phyloP scores from a whole-genome alignment of 2,888 invertebrate species.

The Choreutis nemorana region DNA sequence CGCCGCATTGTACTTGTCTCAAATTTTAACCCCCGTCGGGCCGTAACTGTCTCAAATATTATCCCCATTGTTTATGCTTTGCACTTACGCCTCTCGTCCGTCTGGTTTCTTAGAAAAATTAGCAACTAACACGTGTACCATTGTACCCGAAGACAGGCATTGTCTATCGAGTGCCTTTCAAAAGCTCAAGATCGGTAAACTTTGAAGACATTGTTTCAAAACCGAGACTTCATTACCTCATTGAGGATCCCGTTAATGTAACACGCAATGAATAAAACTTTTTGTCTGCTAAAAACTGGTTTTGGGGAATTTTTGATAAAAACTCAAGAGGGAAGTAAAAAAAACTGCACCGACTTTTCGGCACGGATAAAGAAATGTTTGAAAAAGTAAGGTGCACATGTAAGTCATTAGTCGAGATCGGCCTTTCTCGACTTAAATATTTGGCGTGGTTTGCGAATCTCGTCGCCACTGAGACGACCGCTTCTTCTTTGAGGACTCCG shows the following conservation, averaged over 20 bases:
- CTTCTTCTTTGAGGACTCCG: constrained; percentile 29
- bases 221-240: too few species aligned
- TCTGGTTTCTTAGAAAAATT: constrained; percentile 33
- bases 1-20: constrained; percentile 36
- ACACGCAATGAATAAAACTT: too few species aligned
- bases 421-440: constrained; percentile 44
- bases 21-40: constrained; percentile 24
- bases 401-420: constrained; percentile 52
- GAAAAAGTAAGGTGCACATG: constrained; percentile 41
- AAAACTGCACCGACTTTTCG: constrained; percentile 20
- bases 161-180: too few species aligned
- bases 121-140: constrained; percentile 33
- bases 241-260: too few species aligned
- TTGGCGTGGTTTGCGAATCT: constrained; percentile 51
- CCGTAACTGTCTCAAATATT: constrained; percentile 33
- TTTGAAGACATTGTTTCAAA: too few species aligned
- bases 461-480: constrained; percentile 38
- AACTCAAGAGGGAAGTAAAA: constrained; percentile 17
- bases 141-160: constrained; percentile 24
- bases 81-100: constrained; percentile 33
- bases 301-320: too few species aligned
- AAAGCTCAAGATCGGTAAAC: too few species aligned
- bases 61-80: constrained; percentile 14
- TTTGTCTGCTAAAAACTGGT: too few species aligned
- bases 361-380: constrained; percentile 14